Base-by-base conservation (phyloP, 1,140 invertebrate genomes). In the Panagrolaimus sp. region DNA sequence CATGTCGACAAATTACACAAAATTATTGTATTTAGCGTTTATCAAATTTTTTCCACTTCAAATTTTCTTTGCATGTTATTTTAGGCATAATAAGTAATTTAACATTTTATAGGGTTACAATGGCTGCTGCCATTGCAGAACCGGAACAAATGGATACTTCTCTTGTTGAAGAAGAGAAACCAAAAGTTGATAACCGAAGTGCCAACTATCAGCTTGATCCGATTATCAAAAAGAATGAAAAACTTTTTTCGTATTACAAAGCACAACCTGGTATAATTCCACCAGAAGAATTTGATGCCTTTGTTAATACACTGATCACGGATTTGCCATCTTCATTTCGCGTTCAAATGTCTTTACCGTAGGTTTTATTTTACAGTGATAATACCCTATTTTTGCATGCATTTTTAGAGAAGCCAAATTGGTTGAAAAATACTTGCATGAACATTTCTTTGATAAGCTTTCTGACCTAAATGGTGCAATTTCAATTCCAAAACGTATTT, bases 281-380 rank as follows among this genome's bases (percentile, higher is more conserved):
- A 14, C 71, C 70, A 17, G 65, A 62, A 24, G 76, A 77, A 58
- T 77, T 68, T 74, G 74, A 77, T 24, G 26, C n/a, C 7, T 77
- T 79, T 62, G 21, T 64, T 6, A 65, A 43, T 10, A 47, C 43
- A 8, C 12, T 77, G 2, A 65, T 38, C 14, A 38, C 38, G 14
- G 73, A 72, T 14, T 62, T 77, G 14, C 76, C 76, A 12, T 68
- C 77, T 12, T 76, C 77, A 48, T 77, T 77, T 65, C 76, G 76
- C 28, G 72, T 77, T 46, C 63, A 76, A 24, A 45, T 24, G 14
- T 48, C 43, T 14, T 65, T 78, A 14, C 65, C 65, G 71, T 77
- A 46, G n/a, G 26, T 74, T n/a, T n/a, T n/a, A 32, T 70, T 32
- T 14, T 17, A 62, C 44, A 8, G 9, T 0, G 21, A 26, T 24